phyloP scores from a whole-genome alignment of 2,113 vertebrate species.

The Polyodon spathula region DNA sequence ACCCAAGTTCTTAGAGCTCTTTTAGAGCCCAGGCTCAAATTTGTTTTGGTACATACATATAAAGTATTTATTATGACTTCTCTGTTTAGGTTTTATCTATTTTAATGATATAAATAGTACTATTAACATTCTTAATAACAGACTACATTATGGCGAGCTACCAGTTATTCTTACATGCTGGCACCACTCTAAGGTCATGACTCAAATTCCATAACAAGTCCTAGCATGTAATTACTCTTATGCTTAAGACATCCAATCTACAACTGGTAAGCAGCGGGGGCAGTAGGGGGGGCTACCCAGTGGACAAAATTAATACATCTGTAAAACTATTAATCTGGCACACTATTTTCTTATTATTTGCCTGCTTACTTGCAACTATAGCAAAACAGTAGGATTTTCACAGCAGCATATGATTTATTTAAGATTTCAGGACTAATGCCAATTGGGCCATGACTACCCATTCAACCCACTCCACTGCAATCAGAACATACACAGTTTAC shows the following conservation, averaged over 20 bases:
- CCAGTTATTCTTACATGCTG: constrained; percentile 2
- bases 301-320: too few relatives aligned
- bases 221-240: constrained; percentile 12
- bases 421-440: too few relatives aligned
- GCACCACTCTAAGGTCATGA: constrained; percentile 11
- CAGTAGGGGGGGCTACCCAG: too few relatives aligned
- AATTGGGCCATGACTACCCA: too few relatives aligned
- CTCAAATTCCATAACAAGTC: constrained; percentile 23
- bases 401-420: neutral
- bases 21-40: neutral
- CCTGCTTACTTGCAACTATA: neutral
- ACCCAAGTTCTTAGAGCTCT: too few relatives aligned
- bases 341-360: neutral
- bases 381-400: neutral
- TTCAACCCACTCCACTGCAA: too few relatives aligned
- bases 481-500: too few relatives aligned
- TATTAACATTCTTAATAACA: constrained; percentile 15
- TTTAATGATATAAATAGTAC: constrained; percentile 2
- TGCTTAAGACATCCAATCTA: neutral
- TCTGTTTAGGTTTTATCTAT: neutral
- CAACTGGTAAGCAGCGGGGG: too few relatives aligned
- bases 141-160: constrained; percentile 2
- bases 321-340: neutral
- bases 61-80: neutral
- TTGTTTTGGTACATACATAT: too few relatives aligned